Evolutionary conservation across 2,113 vertebrate species (phyloP), one percentile per base, ranked within the genome.

Genomic region (Pachyramphus minor): DNA sequence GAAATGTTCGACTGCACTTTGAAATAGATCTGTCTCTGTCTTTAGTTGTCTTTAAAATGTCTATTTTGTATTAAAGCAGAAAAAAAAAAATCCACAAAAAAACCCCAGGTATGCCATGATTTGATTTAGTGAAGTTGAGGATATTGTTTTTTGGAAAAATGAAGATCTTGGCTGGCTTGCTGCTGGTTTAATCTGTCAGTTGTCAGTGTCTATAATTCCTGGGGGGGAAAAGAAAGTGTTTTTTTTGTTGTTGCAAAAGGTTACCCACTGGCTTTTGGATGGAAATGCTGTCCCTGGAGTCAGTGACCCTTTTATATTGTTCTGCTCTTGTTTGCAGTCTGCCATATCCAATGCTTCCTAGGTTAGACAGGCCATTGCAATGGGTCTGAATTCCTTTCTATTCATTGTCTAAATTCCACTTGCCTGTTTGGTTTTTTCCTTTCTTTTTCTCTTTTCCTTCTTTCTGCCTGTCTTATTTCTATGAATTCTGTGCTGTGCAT

Each of bases 301-400:
- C 42, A 58, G 69, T 72, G 84, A 87, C 68, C 81, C 81, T 95
- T 89, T 85, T 73, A 62, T 75, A 58, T 50, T 73, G 42, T 63
- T 71, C 87, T 87, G 71, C 74, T 72, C 71, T 83, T 87, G 91
- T 89, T 95, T 97, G 78, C 89, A 66, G 62, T 64, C 82, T 96
- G 89, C 91, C 45, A 44, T 69, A 94, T 82, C 58, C 84, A 79
- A 47, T 95, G 56, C 81, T 82, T 90, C 84, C 78, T 63, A n/a
- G 78, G 82, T 93, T 67, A 71, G 78, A 69, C 35, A 59, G 84
- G 82, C 87, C 68, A 66, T 33, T 80, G 81, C 63, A 74, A 24
- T 89, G 58, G n/a, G 49, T 95, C 74, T 94, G 69, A 81, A 79
- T 68, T 76, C 44, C 41, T 64, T 84, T 68, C 20, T 91, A 33